These are phyloP conservation scores for Paramormyrops kingsleyae DNA, from an alignment of 2,113 vertebrate genomes.

Conservation along the genomic window DNA sequence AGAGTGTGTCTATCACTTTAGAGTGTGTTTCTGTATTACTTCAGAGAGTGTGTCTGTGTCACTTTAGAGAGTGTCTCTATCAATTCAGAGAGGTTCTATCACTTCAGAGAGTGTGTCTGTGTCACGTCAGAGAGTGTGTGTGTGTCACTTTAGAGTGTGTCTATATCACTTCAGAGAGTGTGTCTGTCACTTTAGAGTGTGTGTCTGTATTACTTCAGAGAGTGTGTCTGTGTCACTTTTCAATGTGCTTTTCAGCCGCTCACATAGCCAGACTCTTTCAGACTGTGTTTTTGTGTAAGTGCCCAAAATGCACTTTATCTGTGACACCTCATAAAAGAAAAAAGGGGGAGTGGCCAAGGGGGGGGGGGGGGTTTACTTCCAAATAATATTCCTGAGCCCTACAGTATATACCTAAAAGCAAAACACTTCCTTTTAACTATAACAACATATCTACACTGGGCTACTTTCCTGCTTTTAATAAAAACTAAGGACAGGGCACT, in stretches of 20 bases:
- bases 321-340: constrained; percentile 10
- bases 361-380: neutral
- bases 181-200: neutral
- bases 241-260: neutral
- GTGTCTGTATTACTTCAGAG: neutral
- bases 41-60: too few relatives aligned
- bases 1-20: too few relatives aligned
- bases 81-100: too few relatives aligned
- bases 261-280: neutral
- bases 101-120: too few relatives aligned
- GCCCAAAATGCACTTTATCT: neutral
- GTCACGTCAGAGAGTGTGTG: too few relatives aligned
- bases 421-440: neutral
- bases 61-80: too few relatives aligned
- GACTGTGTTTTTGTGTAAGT: neutral
- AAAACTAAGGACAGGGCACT: neutral
- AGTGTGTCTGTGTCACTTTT: neutral
- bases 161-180: neutral
- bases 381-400: neutral
- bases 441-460: neutral
- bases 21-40: too few relatives aligned
- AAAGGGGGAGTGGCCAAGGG: too few relatives aligned
- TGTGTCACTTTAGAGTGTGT: neutral
- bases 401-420: neutral
- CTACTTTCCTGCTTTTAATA: neutral